Evolutionary conservation across 2,888 invertebrate genomes (phyloP), one percentile per base, ranked within the genome.

Genomic region (Mimas tiliae): DNA sequence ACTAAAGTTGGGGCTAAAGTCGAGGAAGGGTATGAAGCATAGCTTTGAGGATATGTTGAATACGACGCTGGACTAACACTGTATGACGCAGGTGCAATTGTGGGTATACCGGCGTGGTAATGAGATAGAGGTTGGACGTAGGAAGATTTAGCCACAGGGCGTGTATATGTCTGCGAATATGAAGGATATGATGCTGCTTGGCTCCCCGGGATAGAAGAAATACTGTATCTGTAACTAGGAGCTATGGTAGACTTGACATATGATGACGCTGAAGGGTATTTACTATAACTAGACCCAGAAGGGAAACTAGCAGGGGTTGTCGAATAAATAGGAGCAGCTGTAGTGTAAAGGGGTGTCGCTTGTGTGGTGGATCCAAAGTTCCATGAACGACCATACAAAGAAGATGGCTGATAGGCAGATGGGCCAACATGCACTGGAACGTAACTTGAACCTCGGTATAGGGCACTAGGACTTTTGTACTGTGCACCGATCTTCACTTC

Each of bases 201-300:
- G 19, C 16, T 19, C 12, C 11, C 19, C 0, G 58, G 19, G 16
- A n/a, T 42, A 14, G 51, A 11, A 11, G 52, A 11, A 4, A 19
- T 19, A 58, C 58, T 58, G 11, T 42, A 58, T 19, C 58, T 58
- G 12, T 42, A 42, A 8, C 12, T 12, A 58, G 58, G 58, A 19
- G 58, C 58, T 19, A 58, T 42, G 6, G 58, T 58, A 42, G 58
- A 58, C 58, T 58, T 58, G 12, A 16, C 12, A 58, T 58, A 58
- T 6, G 58, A 19, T 11, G 42, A 38, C 11, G 12, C 58, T 12
- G 38, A 16, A 19, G 58, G 58, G 7, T 58, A 58, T 19, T 58
- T 58, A 12, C 11, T 16, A 42, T 16, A 19, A 19, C 12, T 58
- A 6, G 42, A 58, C 6, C 19, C 6, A 0, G 58, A 42, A 2